phyloP scores from a whole-genome alignment of 2,888 invertebrate species.

The Thumatha senex region DNA sequence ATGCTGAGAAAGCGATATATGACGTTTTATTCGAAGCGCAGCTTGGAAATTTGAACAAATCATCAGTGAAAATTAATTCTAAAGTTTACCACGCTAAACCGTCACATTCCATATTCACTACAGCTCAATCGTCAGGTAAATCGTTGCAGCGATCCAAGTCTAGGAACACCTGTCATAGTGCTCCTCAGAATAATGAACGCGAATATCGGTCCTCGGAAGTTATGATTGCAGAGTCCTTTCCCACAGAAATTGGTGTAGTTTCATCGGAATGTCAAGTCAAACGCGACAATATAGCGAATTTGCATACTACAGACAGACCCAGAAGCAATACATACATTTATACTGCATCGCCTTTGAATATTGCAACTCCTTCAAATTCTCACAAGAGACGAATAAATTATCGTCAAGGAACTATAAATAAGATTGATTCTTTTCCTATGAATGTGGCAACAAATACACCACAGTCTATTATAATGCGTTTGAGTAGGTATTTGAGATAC shows the following conservation, averaged over 20 bases:
- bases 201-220: slow-evolving; percentile 5
- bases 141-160: not conserved
- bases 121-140: not conserved
- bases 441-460: not conserved
- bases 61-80: slow-evolving; percentile 9
- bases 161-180: not conserved
- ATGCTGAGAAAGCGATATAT: slow-evolving; percentile 12
- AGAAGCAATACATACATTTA: not conserved
- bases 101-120: not conserved
- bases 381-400: not conserved
- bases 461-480: not conserved
- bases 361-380: not conserved
- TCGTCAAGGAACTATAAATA: not conserved
- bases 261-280: slow-evolving; percentile 1
- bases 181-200: not conserved
- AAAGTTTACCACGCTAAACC: not conserved
- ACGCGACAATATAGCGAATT: not conserved
- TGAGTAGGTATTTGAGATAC: slow-evolving; percentile 3
- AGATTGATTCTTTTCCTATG: not conserved
- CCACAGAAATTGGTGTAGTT: not conserved
- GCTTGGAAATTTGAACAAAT: slow-evolving; percentile 5
- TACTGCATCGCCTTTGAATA: not conserved
- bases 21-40: slow-evolving; percentile 10
- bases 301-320: not conserved
- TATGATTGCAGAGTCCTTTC: slow-evolving; percentile 3